Conservation (phyloP, 2,113 vertebrate species). For the Chroicocephalus ridibundus region DNA sequence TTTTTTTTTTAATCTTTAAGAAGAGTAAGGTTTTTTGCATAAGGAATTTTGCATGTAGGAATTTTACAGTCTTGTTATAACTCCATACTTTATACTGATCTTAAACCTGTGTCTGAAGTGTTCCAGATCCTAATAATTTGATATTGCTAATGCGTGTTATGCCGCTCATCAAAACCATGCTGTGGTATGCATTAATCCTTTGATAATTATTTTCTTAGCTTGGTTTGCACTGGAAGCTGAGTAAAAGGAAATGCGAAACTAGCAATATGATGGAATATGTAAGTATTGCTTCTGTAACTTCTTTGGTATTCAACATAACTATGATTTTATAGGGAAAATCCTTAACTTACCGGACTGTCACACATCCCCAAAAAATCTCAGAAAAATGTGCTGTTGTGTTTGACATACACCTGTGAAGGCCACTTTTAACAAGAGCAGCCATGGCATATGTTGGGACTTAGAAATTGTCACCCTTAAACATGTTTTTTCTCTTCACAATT, state of each 20-base stretch:
- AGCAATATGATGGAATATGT: conserved; percentile 99
- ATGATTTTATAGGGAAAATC: neutral
- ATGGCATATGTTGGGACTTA: neutral
- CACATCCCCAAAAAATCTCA: neutral
- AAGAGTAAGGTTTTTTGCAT: neutral
- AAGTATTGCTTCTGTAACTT: conserved; percentile 66
- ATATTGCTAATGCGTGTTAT: neutral
- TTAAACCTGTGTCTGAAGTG: neutral
- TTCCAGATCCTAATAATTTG: neutral
- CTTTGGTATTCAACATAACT: neutral
- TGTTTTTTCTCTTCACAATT: neutral
- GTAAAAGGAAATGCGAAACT: conserved; percentile 98
- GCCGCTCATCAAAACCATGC: neutral
- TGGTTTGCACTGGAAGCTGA: conserved; percentile 98
- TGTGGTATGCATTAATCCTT: conserved; percentile 1
- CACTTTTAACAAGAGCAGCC: neutral
- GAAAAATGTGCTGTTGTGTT: neutral
- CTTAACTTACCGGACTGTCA: neutral
- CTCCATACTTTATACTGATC: neutral
- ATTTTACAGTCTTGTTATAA: neutral
- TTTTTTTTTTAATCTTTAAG: neutral
- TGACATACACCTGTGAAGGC: neutral
- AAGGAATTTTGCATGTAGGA: neutral
- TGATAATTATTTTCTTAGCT: conserved; percentile 79
- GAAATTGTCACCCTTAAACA: neutral